These are phyloP conservation scores for Hymenopus coronatus DNA, from an alignment of 2,888 invertebrate genomes.

Conservation along the genomic window DNA sequence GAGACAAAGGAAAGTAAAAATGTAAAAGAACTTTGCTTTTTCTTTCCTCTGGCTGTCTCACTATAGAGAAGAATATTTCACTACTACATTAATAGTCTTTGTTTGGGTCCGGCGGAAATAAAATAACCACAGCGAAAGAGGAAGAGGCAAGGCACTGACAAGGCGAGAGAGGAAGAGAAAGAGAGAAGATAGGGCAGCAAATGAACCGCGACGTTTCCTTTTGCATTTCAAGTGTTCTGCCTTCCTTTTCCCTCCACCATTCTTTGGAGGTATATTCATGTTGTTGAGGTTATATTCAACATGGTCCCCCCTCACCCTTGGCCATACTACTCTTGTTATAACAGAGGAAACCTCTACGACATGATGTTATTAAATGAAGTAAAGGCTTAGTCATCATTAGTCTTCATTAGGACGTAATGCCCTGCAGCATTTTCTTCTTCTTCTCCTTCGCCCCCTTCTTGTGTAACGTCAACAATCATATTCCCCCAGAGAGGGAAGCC, in stretches of 20 bases:
- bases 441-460: neutral
- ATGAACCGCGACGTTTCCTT: neutral
- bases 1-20: neutral
- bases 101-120: neutral
- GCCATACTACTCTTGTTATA: neutral
- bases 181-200: neutral
- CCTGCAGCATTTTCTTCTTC: constrained; percentile 2
- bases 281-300: neutral
- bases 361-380: constrained; percentile 27
- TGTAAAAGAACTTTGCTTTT: neutral
- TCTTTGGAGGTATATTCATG: neutral
- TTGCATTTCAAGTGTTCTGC: neutral
- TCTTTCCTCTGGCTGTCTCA: neutral
- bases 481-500: neutral
- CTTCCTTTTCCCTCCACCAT: neutral
- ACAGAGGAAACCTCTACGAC: neutral
- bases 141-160: neutral
- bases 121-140: neutral
- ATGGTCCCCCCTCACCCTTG: neutral
- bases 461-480: neutral
- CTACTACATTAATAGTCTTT: neutral
- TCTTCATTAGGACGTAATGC: constrained; percentile 28
- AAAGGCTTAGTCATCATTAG: constrained; percentile 29
- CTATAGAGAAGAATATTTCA: neutral
- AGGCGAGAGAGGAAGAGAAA: neutral